These are phyloP conservation scores for Paragorgia papillata DNA, from an alignment of 92 coral and sea anemone species.

Conservation along the genomic window DNA sequence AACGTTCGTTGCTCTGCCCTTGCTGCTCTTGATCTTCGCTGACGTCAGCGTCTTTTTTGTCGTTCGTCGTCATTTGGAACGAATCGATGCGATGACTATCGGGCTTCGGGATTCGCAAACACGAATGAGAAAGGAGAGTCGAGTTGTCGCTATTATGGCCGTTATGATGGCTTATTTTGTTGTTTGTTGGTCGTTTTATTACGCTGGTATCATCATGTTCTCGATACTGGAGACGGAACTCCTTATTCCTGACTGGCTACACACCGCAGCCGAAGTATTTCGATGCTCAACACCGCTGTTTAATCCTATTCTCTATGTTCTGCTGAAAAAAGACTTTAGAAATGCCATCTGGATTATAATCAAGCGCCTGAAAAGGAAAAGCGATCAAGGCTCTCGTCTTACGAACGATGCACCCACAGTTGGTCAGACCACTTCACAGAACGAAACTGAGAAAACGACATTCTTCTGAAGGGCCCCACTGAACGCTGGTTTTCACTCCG, in stretches of 20 bases:
- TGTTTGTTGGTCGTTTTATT: constrained; percentile 58
- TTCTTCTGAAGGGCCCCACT: too few relatives aligned
- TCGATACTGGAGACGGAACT: constrained; percentile 4
- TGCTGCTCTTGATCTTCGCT: constrained; percentile 34
- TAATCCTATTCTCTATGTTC: constrained; percentile 53
- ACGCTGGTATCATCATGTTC: constrained; percentile 23
- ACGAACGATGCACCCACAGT: not conserved
- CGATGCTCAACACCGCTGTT: constrained; percentile 58
- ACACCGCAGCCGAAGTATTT: constrained; percentile 1
- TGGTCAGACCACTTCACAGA: not conserved
- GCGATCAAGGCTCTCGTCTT: not conserved
- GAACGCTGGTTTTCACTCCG: too few relatives aligned
- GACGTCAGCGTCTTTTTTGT: constrained; percentile 40
- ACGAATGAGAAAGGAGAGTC: constrained; percentile 27
- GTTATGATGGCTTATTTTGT: constrained; percentile 50
- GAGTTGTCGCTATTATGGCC: constrained; percentile 40
- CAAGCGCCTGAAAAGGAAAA: not conserved
- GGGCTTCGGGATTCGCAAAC: constrained; percentile 15
- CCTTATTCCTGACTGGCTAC: constrained; percentile 36
- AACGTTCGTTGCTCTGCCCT: constrained; percentile 31
- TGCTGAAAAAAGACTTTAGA: constrained; percentile 59
- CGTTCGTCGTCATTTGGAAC: constrained; percentile 50
- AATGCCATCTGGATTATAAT: not conserved
- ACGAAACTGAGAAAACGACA: too few relatives aligned
- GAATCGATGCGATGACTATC: constrained; percentile 6